phyloP scores from a whole-genome alignment of 2,113 vertebrate species.

The Cryptomyrus ogoouensis region DNA sequence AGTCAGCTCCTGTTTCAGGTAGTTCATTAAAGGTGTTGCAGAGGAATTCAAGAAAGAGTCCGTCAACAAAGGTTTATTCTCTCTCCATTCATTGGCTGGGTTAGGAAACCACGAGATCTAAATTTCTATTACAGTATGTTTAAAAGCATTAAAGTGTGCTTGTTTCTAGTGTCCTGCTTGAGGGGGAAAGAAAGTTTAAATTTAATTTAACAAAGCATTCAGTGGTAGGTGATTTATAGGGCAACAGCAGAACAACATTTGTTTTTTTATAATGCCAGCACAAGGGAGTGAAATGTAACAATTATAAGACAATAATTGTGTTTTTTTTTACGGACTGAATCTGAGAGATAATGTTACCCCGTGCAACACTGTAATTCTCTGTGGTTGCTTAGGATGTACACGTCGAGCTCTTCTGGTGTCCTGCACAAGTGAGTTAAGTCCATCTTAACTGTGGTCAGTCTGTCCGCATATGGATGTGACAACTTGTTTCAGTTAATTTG shows the following conservation, averaged over 20 bases:
- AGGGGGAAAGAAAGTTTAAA: background rate
- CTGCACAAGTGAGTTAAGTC: background rate
- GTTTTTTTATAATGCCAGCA: background rate
- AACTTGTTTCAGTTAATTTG: no score
- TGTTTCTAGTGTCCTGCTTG: conserved; percentile 52
- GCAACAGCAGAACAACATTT: background rate
- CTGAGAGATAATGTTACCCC: background rate
- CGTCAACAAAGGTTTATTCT: conserved; percentile 28
- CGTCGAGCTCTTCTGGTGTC: background rate
- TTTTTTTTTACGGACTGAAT: background rate
- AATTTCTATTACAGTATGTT: background rate
- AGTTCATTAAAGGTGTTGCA: background rate
- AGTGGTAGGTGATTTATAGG: conserved; percentile 9
- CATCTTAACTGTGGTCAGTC: no score
- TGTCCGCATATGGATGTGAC: background rate
- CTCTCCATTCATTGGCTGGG: conserved; percentile 23
- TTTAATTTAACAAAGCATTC: background rate
- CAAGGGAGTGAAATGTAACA: conserved; percentile 5
- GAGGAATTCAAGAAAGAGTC: conserved; percentile 20
- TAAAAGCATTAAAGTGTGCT: conserved; percentile 40
- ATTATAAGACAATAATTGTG: background rate
- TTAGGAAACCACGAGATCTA: conserved; percentile 11
- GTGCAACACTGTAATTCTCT: background rate
- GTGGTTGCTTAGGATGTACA: background rate
- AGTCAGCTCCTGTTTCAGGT: background rate